Conservation (phyloP, 2,888 invertebrate species). For the Agonopterix alstromeriana region DNA sequence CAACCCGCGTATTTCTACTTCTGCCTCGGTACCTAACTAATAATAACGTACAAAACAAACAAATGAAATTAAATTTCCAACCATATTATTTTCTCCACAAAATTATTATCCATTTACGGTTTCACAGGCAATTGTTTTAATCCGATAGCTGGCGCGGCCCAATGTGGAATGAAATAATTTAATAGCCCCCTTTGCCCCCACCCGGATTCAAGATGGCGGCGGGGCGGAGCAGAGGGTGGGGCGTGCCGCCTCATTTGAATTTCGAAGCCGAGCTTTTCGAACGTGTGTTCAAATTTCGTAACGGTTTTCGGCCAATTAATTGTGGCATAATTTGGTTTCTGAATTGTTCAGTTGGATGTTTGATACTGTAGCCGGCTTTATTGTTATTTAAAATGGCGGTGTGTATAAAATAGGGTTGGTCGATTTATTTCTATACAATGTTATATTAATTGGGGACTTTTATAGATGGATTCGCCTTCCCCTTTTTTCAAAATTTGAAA, state of each 20-base stretch:
- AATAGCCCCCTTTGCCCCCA: constrained; percentile 59
- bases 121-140: constrained; percentile 75
- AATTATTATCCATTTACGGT: constrained; percentile 74
- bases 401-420: too few species aligned
- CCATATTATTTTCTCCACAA: constrained; percentile 68
- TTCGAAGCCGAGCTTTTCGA: constrained; percentile 69
- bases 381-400: constrained; percentile 51
- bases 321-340: constrained; percentile 64
- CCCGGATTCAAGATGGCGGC: constrained; percentile 69
- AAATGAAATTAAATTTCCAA: constrained; percentile 42
- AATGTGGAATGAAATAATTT: constrained; percentile 75
- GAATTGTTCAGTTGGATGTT: constrained; percentile 27
- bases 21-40: too few species aligned
- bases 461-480: too few species aligned
- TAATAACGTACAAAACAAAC: constrained; percentile 15
- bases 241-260: constrained; percentile 75
- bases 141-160: constrained; percentile 70
- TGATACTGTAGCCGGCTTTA: constrained; percentile 36
- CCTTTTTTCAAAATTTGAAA: too few species aligned
- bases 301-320: constrained; percentile 74
- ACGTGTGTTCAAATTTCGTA: constrained; percentile 61
- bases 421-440: too few species aligned
- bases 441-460: too few species aligned
- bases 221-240: constrained; percentile 69
- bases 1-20: too few species aligned